Conservation (phyloP, 1,140 invertebrate species). For the Helicoverpa armigera region DNA sequence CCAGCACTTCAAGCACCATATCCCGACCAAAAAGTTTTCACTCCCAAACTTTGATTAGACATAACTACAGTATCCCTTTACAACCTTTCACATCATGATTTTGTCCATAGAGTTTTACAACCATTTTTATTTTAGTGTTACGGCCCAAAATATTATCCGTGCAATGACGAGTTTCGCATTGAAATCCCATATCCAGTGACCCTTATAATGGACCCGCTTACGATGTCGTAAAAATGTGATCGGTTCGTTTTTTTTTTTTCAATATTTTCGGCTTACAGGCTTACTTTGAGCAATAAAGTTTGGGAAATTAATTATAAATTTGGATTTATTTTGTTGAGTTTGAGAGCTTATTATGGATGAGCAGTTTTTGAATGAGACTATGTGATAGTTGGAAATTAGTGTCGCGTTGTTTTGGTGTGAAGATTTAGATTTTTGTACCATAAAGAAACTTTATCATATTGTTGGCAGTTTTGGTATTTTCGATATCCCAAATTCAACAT, state of each 20-base stretch:
- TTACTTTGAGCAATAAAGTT: constrained; percentile 53
- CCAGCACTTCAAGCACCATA: constrained; percentile 3
- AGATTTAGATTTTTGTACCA: not conserved
- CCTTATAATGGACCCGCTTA: constrained; percentile 63
- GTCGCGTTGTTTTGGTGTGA: not conserved
- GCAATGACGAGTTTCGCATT: constrained; percentile 60
- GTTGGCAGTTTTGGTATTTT: too few species aligned
- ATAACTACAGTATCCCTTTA: constrained; percentile 35
- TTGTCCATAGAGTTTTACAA: constrained; percentile 65
- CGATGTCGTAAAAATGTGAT: constrained; percentile 66
- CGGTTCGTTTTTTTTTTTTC: constrained; percentile 62
- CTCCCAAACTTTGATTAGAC: constrained; percentile 38
- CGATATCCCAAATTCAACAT: too few species aligned
- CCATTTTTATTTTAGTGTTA: constrained; percentile 73
- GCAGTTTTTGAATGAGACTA: constrained; percentile 19
- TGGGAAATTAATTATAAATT: constrained; percentile 59
- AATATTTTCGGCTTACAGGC: constrained; percentile 57
- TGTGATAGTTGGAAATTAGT: too few species aligned
- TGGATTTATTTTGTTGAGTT: constrained; percentile 48
- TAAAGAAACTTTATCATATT: too few species aligned
- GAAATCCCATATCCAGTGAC: constrained; percentile 63
- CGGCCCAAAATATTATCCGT: constrained; percentile 64
- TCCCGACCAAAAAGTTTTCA: constrained; percentile 38
- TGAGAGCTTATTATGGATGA: constrained; percentile 10
- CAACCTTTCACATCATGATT: constrained; percentile 57